Evolutionary conservation across 1,140 invertebrate genomes (phyloP), one percentile per base, ranked within the genome.

Genomic region (Bombus fervidus): DNA sequence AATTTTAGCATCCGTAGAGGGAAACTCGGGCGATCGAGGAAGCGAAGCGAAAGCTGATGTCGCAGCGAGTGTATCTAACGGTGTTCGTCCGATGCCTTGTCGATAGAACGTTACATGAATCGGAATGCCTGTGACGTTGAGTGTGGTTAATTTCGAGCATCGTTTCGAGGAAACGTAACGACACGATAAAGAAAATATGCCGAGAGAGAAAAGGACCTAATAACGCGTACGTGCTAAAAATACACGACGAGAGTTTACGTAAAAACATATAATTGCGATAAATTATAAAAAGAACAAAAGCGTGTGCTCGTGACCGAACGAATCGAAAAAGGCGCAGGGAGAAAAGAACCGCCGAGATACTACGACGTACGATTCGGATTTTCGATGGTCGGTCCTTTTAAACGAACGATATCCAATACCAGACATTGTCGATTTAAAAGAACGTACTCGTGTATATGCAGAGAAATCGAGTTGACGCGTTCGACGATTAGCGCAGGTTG

Each of bases 1-100:
- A 59, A 59, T 59, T 59, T 62, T 37, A 39, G 43, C 72, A 25
- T 37, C 3, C 9, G 25, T 57, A 18, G 18, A 6, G 10, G 28
- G 2, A 41, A 31, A 31, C 28, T 66, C 13, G 43, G 64, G 28
- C 31, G 43, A 25, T 68, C 31, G 57, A 43, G 47, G 25, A 80
- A 85, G 77, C 83, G n/a, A 85, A 80, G 77, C 83, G 77, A 15
- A 53, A 64, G 75, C 75, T 3, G 47, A 47, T 59, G 66, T 62
- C 53, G 76, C 47, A 77, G 68, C 53, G 34, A 43, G 39, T 47
- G 43, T 80, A 31, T 79, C n/a, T 28, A n/a, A 57, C 6, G 47
- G 47, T 62, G n/a, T 78, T 79, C n/a, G 53, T 62, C 73, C n/a
- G 72, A 43, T 68, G 47, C 28, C 22, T 15, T 10, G 22, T 25